phyloP scores from a whole-genome alignment of 2,888 invertebrate genomes.

The Eupithecia subfuscata region DNA sequence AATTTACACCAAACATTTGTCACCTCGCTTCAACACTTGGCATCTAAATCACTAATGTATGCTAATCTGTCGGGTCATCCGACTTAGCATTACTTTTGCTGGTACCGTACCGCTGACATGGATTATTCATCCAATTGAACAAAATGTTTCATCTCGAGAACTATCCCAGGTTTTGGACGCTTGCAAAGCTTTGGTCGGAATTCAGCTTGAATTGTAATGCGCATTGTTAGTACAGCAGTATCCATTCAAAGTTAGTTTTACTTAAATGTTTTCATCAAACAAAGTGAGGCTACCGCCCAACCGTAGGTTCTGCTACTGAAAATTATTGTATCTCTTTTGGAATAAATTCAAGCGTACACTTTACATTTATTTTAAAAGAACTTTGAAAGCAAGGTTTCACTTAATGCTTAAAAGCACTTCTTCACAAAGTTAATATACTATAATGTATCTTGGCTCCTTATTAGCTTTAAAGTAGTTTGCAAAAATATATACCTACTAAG shows the following conservation, averaged over 20 bases:
- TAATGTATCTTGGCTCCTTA: not conserved
- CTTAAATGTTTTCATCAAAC: constrained; percentile 15
- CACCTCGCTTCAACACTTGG: constrained; percentile 32
- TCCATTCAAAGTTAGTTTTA: constrained; percentile 7
- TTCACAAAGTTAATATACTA: not conserved
- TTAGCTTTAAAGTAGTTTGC: not conserved
- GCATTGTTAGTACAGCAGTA: constrained; percentile 24
- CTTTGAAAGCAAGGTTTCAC: not conserved
- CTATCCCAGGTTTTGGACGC: constrained; percentile 22
- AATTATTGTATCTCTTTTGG: constrained; percentile 6
- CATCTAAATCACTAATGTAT: constrained; percentile 36
- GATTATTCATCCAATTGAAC: constrained; percentile 35
- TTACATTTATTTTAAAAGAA: not conserved
- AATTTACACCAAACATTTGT: constrained; percentile 32
- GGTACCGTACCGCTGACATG: constrained; percentile 24
- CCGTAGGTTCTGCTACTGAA: not conserved
- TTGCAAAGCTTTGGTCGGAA: constrained; percentile 16
- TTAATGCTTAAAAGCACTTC: not conserved
- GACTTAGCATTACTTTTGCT: constrained; percentile 31
- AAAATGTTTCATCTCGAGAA: constrained; percentile 29
- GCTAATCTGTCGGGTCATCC: constrained; percentile 35
- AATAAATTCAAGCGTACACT: not conserved
- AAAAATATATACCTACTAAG: not conserved
- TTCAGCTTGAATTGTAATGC: constrained; percentile 27
- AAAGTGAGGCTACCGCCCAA: not conserved